These are phyloP conservation scores for Drosophila hawaiiensis DNA, from an alignment of 2,888 invertebrate genomes.

Conservation along the genomic window DNA sequence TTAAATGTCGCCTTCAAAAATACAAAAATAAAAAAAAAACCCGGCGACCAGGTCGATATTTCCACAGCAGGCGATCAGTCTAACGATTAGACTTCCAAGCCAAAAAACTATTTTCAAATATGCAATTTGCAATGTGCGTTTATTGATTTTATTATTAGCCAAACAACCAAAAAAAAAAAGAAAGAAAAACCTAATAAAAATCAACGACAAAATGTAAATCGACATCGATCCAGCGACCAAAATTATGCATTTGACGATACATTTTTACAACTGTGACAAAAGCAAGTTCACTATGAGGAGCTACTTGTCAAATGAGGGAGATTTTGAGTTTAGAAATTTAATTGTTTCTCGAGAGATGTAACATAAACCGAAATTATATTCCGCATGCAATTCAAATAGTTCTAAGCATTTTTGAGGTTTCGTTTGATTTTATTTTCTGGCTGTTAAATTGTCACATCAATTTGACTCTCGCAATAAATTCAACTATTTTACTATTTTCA, in stretches of 20 bases:
- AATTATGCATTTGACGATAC: constrained; percentile 77
- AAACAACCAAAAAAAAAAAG: constrained; percentile 10
- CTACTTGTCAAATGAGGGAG: not conserved
- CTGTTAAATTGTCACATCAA: not conserved
- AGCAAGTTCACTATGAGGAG: not conserved
- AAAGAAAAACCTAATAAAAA: constrained; percentile 9
- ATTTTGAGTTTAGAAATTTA: not conserved
- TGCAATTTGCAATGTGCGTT: constrained; percentile 77
- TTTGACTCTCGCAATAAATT: not conserved
- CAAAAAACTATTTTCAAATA: constrained; percentile 36
- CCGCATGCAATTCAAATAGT: not conserved
- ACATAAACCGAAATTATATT: not conserved
- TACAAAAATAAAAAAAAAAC: not conserved
- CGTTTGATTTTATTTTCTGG: not conserved
- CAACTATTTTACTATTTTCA: not conserved
- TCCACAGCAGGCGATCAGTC: constrained; percentile 55
- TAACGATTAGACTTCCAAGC: constrained; percentile 21
- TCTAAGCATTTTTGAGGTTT: not conserved
- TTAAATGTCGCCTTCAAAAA: constrained; percentile 76
- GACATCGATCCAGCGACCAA: constrained; percentile 68
- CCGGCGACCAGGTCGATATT: constrained; percentile 28
- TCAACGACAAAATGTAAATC: constrained; percentile 71
- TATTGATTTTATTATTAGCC: constrained; percentile 77
- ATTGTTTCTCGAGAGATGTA: not conserved
- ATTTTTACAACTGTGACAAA: constrained; percentile 36